These are phyloP conservation scores for Scaptomyza tumidula DNA, from an alignment of 2,888 invertebrate species.

Conservation along the genomic window DNA sequence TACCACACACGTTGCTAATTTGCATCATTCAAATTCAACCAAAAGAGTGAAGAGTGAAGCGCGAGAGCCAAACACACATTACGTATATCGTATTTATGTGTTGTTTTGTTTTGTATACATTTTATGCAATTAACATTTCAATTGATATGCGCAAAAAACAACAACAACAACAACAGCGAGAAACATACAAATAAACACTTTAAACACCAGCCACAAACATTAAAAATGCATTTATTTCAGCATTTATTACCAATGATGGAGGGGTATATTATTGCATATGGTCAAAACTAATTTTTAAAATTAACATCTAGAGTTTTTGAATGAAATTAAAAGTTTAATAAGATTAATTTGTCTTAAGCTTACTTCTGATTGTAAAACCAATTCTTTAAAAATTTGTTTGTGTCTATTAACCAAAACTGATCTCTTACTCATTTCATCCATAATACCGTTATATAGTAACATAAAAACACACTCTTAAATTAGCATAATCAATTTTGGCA, in stretches of 20 bases:
- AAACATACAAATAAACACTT: no score
- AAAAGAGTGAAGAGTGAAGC: background rate
- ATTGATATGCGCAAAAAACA: conserved; percentile 27
- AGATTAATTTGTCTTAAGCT: no score
- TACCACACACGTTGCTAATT: conserved; percentile 40
- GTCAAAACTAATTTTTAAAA: no score
- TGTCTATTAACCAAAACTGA: no score
- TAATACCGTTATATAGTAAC: background rate
- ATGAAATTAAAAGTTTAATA: no score
- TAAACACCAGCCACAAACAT: conserved; percentile 21
- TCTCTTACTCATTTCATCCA: no score
- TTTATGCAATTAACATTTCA: conserved; percentile 44
- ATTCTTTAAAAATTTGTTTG: no score
- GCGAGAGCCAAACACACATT: background rate
- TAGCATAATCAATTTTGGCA: conserved; percentile 69
- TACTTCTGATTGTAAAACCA: no score
- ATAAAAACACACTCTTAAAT: conserved; percentile 19
- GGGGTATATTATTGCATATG: no score
- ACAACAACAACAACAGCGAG: background rate
- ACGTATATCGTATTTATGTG: background rate
- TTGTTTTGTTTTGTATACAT: conserved; percentile 4
- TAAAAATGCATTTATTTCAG: conserved; percentile 33
- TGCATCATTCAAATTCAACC: conserved; percentile 37
- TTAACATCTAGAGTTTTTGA: no score
- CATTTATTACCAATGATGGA: no score